Evolutionary conservation across 2,888 invertebrate species (phyloP).

Genomic region (Aspidapion aeneum): DNA sequence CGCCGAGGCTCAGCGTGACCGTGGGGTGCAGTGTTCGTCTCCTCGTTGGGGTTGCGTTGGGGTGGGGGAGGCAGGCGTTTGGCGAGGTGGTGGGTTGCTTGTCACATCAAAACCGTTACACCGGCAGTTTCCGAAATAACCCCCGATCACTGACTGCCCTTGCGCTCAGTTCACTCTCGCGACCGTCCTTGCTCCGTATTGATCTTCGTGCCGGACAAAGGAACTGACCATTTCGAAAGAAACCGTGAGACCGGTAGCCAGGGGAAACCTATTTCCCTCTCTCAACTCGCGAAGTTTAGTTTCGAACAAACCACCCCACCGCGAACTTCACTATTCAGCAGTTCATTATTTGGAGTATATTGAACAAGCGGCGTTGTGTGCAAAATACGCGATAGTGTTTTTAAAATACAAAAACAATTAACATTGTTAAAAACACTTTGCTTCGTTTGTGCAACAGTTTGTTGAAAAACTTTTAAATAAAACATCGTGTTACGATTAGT

Average conservation of each 20-base stretch:
- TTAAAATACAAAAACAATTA: too few species aligned
- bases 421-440: too few species aligned
- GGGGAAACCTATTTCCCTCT: conserved; percentile 27
- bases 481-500: not conserved
- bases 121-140: conserved; percentile 43
- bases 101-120: conserved; percentile 58
- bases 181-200: conserved; percentile 43
- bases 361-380: not conserved
- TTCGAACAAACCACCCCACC: not conserved
- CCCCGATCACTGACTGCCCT: conserved; percentile 35
- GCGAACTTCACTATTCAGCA: not conserved
- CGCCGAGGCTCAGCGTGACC: too few species aligned
- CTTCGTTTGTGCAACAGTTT: not conserved
- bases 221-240: conserved; percentile 51
- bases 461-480: not conserved
- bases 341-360: too few species aligned
- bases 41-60: conserved; percentile 36
- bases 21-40: conserved; percentile 15
- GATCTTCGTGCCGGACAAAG: conserved; percentile 50
- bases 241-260: conserved; percentile 21
- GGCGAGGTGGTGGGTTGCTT: conserved; percentile 40
- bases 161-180: conserved; percentile 44
- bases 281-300: conserved; percentile 28
- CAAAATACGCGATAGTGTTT: too few species aligned
- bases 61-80: conserved; percentile 55